phyloP scores from a whole-genome alignment of 2,797 vertebrate species.

The Gephyroberyx darwinii region DNA sequence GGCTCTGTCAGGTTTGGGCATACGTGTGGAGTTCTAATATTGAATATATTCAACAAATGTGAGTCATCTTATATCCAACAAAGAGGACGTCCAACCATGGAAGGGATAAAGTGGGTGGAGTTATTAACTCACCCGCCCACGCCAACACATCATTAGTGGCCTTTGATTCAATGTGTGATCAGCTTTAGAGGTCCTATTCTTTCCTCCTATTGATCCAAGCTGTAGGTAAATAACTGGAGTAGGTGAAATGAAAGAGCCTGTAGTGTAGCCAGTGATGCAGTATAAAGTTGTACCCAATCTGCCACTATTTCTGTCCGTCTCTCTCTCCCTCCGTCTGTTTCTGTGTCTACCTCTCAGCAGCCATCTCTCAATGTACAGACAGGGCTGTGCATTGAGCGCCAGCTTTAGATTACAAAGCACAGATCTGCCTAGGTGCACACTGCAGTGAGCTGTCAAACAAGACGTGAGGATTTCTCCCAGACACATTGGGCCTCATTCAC shows the following conservation, averaged over 20 bases:
- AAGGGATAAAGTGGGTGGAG: neutral
- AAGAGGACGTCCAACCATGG: neutral
- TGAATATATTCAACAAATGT: no score
- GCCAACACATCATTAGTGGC: neutral
- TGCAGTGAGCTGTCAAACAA: constrained; percentile 73
- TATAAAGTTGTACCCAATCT: constrained; percentile 45
- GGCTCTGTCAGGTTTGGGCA: no score
- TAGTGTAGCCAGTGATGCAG: constrained; percentile 45
- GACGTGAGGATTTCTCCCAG: constrained; percentile 64
- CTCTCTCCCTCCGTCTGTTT: constrained; percentile 32
- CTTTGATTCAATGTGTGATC: constrained; percentile 46
- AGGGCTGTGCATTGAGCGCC: constrained; percentile 70
- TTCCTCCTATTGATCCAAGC: constrained; percentile 37
- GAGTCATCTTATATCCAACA: neutral
- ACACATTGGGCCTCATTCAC: constrained; percentile 11
- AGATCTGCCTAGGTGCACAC: constrained; percentile 72
- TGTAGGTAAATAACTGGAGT: constrained; percentile 54
- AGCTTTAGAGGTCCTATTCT: constrained; percentile 33
- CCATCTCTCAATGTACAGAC: constrained; percentile 68
- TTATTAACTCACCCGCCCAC: neutral
- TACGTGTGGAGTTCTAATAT: no score
- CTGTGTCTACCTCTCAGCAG: constrained; percentile 53
- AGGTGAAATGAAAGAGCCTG: constrained; percentile 43
- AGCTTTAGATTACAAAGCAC: constrained; percentile 73
- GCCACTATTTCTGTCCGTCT: neutral